phyloP scores from a whole-genome alignment of 2,113 vertebrate genomes.

The Narcine bancroftii region DNA sequence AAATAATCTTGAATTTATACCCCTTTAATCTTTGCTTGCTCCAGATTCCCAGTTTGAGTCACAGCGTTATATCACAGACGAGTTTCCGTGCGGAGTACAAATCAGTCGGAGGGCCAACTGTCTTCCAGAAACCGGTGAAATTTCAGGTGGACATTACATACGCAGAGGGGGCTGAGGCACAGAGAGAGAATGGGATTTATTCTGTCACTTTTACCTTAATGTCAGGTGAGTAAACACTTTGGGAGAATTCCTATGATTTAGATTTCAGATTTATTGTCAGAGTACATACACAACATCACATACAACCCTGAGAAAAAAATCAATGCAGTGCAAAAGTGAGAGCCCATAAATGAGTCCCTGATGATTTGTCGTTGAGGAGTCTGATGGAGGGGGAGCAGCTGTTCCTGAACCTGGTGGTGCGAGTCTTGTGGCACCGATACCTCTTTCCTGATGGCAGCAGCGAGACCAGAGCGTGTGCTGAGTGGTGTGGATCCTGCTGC shows the following conservation, averaged over 20 bases:
- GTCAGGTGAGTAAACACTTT: constrained; percentile 57
- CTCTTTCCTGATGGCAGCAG: too few relatives aligned
- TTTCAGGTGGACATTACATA: constrained; percentile 89
- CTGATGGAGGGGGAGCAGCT: too few relatives aligned
- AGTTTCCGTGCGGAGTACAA: constrained; percentile 88
- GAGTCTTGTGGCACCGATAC: too few relatives aligned
- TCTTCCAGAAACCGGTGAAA: constrained; percentile 90
- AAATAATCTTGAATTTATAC: background rate
- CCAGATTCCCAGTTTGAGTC: constrained; percentile 87
- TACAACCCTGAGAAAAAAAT: too few relatives aligned
- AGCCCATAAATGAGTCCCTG: too few relatives aligned
- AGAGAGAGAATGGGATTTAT: constrained; percentile 74
- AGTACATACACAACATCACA: too few relatives aligned
- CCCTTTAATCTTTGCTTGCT: constrained; percentile 37
- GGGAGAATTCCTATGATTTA: background rate
- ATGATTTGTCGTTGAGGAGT: too few relatives aligned
- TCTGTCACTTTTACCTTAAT: constrained; percentile 87
- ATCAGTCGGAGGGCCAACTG: constrained; percentile 77
- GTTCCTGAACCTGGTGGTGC: too few relatives aligned
- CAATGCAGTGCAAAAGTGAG: too few relatives aligned
- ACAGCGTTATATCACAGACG: constrained; percentile 86
- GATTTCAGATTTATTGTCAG: too few relatives aligned
- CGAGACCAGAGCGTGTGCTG: too few relatives aligned
- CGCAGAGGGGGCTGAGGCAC: constrained; percentile 69
- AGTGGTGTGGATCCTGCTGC: too few relatives aligned